phyloP scores from a whole-genome alignment of 2,797 vertebrate species.

The Halcyon leucocephala region DNA sequence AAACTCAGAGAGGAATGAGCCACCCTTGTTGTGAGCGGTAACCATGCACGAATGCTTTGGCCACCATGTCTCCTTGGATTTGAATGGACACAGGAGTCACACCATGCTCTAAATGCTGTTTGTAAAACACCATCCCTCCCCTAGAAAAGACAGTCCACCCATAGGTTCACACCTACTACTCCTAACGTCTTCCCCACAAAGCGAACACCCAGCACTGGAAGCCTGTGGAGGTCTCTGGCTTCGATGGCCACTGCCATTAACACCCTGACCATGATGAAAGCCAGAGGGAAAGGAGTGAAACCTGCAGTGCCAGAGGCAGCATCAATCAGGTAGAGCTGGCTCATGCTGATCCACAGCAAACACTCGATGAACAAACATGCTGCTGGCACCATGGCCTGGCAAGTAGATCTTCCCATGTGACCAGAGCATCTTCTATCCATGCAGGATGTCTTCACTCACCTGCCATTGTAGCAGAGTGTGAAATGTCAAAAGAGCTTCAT shows the following conservation, averaged over 20 bases:
- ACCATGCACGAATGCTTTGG: neutral
- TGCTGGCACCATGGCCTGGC: neutral
- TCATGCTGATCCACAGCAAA: fast-evolving
- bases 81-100: neutral
- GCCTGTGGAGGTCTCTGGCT: neutral
- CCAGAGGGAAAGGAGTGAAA: neutral
- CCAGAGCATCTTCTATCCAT: neutral
- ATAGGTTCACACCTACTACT: neutral
- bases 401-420: neutral
- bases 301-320: neutral
- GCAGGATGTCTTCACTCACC: neutral
- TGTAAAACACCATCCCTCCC: neutral
- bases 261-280: neutral
- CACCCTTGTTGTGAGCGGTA: neutral
- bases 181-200: neutral
- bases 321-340: neutral
- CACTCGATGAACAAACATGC: neutral
- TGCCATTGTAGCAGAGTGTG: neutral
- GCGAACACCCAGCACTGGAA: neutral
- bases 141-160: neutral
- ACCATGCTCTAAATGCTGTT: neutral
- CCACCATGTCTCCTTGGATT: neutral
- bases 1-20: neutral
- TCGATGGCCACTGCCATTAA: neutral
- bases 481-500: neutral